Base-by-base conservation (phyloP, 2,797 vertebrate species). In the Propithecus deckenii region DNA sequence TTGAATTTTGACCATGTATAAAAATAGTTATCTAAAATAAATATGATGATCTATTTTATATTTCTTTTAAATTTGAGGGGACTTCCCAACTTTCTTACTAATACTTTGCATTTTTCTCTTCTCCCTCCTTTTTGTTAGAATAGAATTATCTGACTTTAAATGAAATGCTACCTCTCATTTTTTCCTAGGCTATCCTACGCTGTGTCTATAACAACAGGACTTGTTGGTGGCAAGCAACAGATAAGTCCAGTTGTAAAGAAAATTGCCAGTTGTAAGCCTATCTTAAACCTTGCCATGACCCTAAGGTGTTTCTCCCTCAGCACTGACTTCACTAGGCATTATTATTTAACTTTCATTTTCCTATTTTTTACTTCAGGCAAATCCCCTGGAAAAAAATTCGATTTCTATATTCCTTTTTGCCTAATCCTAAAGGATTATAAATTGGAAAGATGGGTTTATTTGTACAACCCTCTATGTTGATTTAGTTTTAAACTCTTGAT, bases 11-110 rank as follows among this genome's bases (percentile, higher is more conserved):
- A 57, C 12, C 3, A 35, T 43, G 22, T 17, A 28, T 22, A 41
- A 80, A 96, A 65, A n/a, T 65, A n/a, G 15, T 57, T 85, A 80
- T 52, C 32, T 91, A 84, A 92, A 95, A 89, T 80, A 78, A 94
- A 94, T 85, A 0, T 71, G 1, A 0, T 46, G 14, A 52, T 72
- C 30, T 59, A 86, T 15, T 76, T 86, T 59, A 72, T 32, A 75
- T 75, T 94, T 96, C 2, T 79, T 93, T 80, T 65, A 91, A 92
- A 89, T 71, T n/a, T 65, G 15, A 65, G 52, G n/a, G 85, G 61
- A 41, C 5, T 46, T 72, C 4, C 28, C 30, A 85, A 7, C 17
- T 52, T n/a, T 46, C 50, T 35, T 63, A 35, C 2, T 83, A 71
- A 52, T 0, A 14, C 0, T 79, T 72, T 8, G 2, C 38, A 65